These are phyloP conservation scores for Sweltsa coloradensis DNA, from an alignment of 1,140 invertebrate species.

Conservation along the genomic window DNA sequence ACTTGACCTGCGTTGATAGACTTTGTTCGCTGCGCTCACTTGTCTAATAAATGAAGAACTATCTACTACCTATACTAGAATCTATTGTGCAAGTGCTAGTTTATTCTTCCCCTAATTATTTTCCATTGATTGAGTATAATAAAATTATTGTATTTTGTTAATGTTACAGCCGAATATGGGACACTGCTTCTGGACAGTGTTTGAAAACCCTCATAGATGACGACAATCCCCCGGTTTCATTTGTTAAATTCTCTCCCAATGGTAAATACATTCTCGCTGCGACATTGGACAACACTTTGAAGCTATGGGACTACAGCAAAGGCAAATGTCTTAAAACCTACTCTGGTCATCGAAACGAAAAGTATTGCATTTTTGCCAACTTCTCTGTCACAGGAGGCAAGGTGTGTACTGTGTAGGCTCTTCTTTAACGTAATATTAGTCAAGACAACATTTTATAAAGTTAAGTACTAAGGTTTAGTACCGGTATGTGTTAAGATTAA, in stretches of 20 bases:
- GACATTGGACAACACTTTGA: constrained; percentile 95
- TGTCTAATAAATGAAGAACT: too few species aligned
- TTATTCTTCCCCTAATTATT: constrained; percentile 11
- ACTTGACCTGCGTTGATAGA: too few species aligned
- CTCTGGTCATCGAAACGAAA: constrained; percentile 96
- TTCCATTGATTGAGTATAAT: not conserved
- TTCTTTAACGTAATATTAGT: too few species aligned
- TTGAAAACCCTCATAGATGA: constrained; percentile 93
- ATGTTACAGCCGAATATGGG: constrained; percentile 88
- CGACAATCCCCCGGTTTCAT: constrained; percentile 98
- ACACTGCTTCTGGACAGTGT: constrained; percentile 97
- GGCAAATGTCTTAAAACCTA: constrained; percentile 96
- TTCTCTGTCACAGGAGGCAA: constrained; percentile 99
- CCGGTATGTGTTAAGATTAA: too few species aligned
- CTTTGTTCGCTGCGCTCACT: too few species aligned
- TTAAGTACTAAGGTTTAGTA: too few species aligned
- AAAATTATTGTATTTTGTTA: not conserved
- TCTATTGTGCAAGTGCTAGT: too few species aligned
- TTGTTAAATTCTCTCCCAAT: constrained; percentile 99
- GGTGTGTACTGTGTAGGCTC: constrained; percentile 38
- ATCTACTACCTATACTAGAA: not conserved
- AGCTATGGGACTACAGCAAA: constrained; percentile 99
- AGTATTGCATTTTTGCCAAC: constrained; percentile 99
- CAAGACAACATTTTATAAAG: too few species aligned
- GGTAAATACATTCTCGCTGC: constrained; percentile 98